These are phyloP conservation scores for Asbolus verrucosus DNA, from an alignment of 1,140 invertebrate species.

Conservation along the genomic window DNA sequence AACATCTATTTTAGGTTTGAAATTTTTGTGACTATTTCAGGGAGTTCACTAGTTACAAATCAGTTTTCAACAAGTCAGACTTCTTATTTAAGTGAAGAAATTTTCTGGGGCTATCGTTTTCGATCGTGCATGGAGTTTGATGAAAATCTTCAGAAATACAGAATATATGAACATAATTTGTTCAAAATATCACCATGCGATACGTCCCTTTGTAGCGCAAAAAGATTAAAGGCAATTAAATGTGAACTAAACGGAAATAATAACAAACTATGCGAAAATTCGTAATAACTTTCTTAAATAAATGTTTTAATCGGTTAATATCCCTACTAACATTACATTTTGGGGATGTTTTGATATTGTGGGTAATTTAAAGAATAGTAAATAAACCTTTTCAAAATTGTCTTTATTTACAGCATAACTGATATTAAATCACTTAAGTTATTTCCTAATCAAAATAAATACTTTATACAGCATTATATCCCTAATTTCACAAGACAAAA, in stretches of 20 bases:
- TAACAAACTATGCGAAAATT: too few species aligned
- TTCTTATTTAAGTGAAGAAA: background rate
- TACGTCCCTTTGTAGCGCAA: background rate
- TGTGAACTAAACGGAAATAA: too few species aligned
- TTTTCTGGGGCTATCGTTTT: background rate
- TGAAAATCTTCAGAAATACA: background rate
- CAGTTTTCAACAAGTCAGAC: constrained; percentile 12
- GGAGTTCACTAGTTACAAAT: background rate
- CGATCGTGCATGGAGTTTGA: background rate
- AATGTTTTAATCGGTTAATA: too few species aligned
- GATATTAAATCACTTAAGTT: constrained; percentile 25
- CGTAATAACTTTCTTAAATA: too few species aligned
- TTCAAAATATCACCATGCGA: background rate
- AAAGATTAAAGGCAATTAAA: too few species aligned
- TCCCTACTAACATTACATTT: too few species aligned
- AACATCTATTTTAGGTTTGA: constrained; percentile 8
- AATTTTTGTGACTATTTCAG: background rate
- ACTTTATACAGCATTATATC: constrained; percentile 42
- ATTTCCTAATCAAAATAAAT: constrained; percentile 40
- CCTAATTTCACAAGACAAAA: constrained; percentile 11
- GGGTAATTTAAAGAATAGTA: background rate
- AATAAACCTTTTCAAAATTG: constrained; percentile 21
- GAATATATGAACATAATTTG: background rate
- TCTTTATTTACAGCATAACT: constrained; percentile 38
- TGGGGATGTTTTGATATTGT: too few species aligned